phyloP scores from a whole-genome alignment of 2,797 vertebrate genomes.

The Pipistrellus pipistrellus region DNA sequence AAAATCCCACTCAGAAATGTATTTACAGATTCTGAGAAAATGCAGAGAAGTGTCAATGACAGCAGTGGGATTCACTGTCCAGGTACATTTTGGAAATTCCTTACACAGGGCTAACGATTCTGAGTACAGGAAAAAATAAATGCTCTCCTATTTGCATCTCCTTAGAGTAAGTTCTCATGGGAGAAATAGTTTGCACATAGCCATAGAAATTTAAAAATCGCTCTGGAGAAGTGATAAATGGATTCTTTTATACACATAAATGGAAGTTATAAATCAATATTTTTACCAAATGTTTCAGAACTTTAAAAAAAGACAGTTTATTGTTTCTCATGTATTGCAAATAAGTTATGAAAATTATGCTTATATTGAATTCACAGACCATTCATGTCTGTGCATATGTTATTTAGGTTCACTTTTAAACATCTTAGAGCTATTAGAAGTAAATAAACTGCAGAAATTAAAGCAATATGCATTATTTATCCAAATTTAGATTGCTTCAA shows the following conservation, averaged over 20 bases:
- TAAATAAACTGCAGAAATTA: neutral
- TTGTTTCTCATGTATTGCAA: neutral
- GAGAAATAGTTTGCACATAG: neutral
- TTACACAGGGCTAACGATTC: neutral
- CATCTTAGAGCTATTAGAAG: neutral
- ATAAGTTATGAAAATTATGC: slow-evolving; percentile 1
- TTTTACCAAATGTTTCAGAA: neutral
- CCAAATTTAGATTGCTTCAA: neutral
- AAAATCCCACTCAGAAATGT: neutral
- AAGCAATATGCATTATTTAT: neutral
- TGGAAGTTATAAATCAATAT: slow-evolving; percentile 6
- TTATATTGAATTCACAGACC: neutral
- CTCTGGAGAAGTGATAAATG: neutral
- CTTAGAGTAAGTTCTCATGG: slow-evolving; percentile 22
- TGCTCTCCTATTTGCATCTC: neutral
- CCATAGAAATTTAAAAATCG: neutral
- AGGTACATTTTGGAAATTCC: slow-evolving; percentile 18
- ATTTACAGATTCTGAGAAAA: slow-evolving; percentile 15
- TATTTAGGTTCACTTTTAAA: neutral
- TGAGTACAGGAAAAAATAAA: neutral
- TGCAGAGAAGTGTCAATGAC: neutral
- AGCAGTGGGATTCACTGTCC: neutral
- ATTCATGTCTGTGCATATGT: neutral
- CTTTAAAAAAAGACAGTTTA: neutral
- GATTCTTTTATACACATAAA: neutral